Conservation (phyloP, 2,888 invertebrate genomes). For the Chrysomela aeneicollis region DNA sequence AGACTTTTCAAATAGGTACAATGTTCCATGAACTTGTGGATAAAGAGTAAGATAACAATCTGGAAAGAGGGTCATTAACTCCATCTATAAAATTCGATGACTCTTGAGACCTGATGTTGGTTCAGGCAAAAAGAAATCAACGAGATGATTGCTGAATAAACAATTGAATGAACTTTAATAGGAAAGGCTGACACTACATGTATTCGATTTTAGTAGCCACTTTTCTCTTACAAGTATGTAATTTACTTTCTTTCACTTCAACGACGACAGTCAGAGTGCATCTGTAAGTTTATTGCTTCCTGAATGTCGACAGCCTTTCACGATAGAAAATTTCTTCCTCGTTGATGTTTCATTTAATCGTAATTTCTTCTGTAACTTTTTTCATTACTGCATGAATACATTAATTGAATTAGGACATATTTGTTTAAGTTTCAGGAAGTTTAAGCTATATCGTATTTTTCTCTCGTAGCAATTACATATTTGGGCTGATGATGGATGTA, state of each 20-base stretch:
- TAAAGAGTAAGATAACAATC: no score
- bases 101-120: background rate
- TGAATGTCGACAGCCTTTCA: background rate
- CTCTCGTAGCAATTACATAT: no score
- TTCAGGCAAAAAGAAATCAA: no score
- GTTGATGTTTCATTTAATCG: background rate
- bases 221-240: background rate
- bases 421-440: no score
- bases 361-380: no score
- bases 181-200: background rate
- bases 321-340: background rate
- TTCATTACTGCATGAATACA: no score
- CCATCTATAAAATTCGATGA: background rate
- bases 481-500: no score
- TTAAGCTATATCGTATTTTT: no score
- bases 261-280: background rate
- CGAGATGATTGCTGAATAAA: no score
- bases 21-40: slow-evolving; percentile 5
- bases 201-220: background rate
- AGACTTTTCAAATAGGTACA: no score
- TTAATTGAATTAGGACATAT: no score
- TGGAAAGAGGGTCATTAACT: slow-evolving; percentile 8
- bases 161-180: background rate
- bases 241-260: background rate
- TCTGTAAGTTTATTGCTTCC: slow-evolving; percentile 3